A percentile compares a stretch with the other conserved stretches of the same genome.
Evolutionary conservation across 2,888 invertebrate species (phyloP).

Genomic region (Synergus gifuensis): DNA sequence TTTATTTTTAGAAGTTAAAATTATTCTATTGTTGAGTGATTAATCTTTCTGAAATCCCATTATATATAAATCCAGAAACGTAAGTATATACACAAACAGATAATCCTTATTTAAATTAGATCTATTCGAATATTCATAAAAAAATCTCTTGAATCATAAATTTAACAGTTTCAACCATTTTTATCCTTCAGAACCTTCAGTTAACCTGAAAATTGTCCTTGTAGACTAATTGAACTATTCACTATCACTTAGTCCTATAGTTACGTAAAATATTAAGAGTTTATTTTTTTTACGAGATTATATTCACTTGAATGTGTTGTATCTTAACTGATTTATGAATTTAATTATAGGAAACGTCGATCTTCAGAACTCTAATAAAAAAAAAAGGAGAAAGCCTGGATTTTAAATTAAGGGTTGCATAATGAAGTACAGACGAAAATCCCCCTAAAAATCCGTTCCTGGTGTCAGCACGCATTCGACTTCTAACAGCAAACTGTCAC

Average conservation of each 20-base stretch:
- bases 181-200: background rate
- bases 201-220: background rate
- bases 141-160: background rate
- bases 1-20: background rate
- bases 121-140: background rate
- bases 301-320: background rate
- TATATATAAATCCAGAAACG: background rate
- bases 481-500: constrained; percentile 25
- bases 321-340: background rate
- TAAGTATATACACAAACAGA: background rate
- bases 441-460: constrained; percentile 11
- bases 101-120: background rate
- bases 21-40: background rate
- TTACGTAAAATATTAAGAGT: background rate
- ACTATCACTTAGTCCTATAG: background rate
- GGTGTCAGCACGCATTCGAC: background rate
- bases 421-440: background rate
- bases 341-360: background rate
- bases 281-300: background rate
- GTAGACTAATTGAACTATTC: background rate
- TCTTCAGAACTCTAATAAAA: background rate
- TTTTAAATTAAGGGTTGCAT: constrained; percentile 15
- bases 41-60: background rate
- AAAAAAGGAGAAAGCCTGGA: background rate
- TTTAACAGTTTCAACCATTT: background rate